Conservation (phyloP, 2,113 vertebrate species). For the Okapia johnstoni region DNA sequence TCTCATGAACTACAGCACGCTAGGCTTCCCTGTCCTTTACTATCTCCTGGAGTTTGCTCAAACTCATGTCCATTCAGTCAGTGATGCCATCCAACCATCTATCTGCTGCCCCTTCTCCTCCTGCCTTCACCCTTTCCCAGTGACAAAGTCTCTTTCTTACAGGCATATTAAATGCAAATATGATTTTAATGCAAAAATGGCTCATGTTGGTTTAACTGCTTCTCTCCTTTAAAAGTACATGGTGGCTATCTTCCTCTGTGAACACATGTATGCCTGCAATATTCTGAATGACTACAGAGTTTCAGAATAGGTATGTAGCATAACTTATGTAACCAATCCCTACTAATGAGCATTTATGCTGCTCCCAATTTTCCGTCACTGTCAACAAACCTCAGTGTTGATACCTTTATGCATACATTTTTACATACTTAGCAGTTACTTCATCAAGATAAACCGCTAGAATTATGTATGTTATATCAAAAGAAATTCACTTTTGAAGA, state of each 20-base stretch:
- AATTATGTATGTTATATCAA: neutral
- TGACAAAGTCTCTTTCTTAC: neutral
- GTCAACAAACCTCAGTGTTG: neutral
- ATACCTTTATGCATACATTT: neutral
- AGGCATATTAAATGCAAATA: conserved; percentile 26
- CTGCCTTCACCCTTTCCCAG: neutral
- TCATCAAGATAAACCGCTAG: neutral
- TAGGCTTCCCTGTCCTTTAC: neutral
- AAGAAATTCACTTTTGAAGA: neutral
- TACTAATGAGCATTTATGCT: neutral
- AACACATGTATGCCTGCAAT: neutral
- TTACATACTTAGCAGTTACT: neutral
- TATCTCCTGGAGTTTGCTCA: neutral
- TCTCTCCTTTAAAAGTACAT: neutral
- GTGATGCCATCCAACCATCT: neutral
- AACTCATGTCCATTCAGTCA: neutral
- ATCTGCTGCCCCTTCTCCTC: neutral
- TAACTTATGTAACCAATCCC: neutral
- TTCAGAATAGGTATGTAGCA: neutral
- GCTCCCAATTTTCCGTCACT: neutral
- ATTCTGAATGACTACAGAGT: neutral
- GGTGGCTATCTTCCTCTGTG: neutral
- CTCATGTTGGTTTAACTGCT: neutral
- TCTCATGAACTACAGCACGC: neutral
- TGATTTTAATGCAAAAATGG: conserved; percentile 5